Evolutionary conservation across 1,140 invertebrate species (phyloP), one percentile per base, ranked within the genome.

Genomic region (Bathynomus jamesi): DNA sequence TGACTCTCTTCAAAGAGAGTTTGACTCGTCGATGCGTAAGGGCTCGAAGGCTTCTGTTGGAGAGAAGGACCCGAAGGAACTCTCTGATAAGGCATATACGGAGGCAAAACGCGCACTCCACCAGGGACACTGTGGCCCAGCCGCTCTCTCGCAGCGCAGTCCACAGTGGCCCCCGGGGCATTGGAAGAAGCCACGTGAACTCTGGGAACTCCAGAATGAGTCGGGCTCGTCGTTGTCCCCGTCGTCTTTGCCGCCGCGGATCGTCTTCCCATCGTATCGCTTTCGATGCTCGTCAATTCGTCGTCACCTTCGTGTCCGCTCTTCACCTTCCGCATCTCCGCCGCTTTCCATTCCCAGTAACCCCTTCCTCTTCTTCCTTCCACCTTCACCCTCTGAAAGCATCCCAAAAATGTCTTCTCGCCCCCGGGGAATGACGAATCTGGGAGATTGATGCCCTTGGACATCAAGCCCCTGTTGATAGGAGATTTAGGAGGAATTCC

Each of bases 321-420:
- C 46, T 61, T 65, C 31, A 61, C 63, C 67, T 61, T 68, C n/a
- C 69, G 40, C 67, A 66, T 64, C 31, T 67, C 74, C 27, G 70
- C 70, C 31, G 71, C 70, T 67, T 72, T 72, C 74, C 74, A 76
- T 32, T 67, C 74, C 74, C 71, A 69, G 66, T 67, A 71, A 28
- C 31, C 68, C 13, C 74, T 29, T 25, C 74, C 74, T 27, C 74
- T 21, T 53, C 67, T 65, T 17, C 70, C 74, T 40, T 70, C 70
- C 29, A 69, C 65, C 30, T 69, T 60, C 17, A 46, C 29, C 53
- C 60, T 11, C 31, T 60, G 40, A 24, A 61, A 69, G 67, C 67
- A 61, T 7, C 67, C 67, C 53, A 69, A 24, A 60, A 69, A 69
- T 4, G 67, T 69, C n/a, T 46, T 69, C 27, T 53, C 46, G 7